Conservation (phyloP, 2,113 vertebrate genomes). For the Paralichthys olivaceus region DNA sequence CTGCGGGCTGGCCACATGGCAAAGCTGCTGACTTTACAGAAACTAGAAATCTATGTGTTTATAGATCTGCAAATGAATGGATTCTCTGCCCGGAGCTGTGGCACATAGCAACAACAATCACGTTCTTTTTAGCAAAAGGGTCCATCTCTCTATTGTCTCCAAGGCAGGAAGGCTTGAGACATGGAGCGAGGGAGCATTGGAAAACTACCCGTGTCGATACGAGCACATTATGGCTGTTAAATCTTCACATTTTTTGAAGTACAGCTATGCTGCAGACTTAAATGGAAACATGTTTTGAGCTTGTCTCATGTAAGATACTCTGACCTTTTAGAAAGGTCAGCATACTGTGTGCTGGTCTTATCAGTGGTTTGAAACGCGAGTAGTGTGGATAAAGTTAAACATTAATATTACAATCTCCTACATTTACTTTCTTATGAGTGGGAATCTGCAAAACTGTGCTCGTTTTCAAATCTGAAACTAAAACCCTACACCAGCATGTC, state of each 20-base stretch:
- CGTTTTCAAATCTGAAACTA: too few relatives aligned
- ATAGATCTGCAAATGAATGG: constrained; percentile 39
- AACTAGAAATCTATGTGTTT: constrained; percentile 37
- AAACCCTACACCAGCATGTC: too few relatives aligned
- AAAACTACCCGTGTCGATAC: background rate
- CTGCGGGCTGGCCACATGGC: background rate
- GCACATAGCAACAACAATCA: background rate
- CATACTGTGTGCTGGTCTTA: background rate
- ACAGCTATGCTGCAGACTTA: background rate
- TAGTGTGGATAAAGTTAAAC: background rate
- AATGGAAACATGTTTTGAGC: background rate
- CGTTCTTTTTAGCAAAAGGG: background rate
- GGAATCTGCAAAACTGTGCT: too few relatives aligned
- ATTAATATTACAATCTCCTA: background rate
- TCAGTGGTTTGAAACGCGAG: background rate
- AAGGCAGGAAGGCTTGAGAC: background rate
- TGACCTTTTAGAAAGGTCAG: background rate
- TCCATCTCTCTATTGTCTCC: background rate
- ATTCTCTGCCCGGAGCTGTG: constrained; percentile 21
- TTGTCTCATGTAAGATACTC: background rate
- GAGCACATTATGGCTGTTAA: background rate
- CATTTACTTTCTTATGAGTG: background rate
- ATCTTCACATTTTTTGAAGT: background rate
- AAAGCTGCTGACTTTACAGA: constrained; percentile 25
- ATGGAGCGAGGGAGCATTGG: background rate